Evolutionary conservation across 1,140 invertebrate species (phyloP).

Genomic region (Battus philenor): DNA sequence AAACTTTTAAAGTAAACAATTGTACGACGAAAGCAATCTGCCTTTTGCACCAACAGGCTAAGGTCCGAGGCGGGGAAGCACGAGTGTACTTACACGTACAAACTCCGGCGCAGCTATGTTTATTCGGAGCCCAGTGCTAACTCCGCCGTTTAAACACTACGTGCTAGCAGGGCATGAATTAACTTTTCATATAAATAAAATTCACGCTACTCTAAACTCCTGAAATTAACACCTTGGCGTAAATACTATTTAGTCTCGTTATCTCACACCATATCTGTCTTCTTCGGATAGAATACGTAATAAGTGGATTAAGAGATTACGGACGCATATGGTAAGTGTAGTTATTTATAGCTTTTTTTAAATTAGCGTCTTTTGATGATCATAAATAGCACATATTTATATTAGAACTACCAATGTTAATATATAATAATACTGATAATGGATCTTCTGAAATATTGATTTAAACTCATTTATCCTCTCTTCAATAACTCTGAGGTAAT

Average conservation of each 20-base stretch:
- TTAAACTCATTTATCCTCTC: too few species aligned
- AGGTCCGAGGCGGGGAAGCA: not conserved
- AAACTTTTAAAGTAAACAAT: too few species aligned
- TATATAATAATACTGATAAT: too few species aligned
- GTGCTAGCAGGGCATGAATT: conserved; percentile 70
- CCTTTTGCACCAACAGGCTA: not conserved
- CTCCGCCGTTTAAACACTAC: conserved; percentile 72
- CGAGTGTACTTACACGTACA: conserved; percentile 33
- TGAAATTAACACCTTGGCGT: conserved; percentile 74
- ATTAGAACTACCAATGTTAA: too few species aligned
- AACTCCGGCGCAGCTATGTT: conserved; percentile 47
- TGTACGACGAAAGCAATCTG: too few species aligned
- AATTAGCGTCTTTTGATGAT: too few species aligned
- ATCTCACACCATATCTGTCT: conserved; percentile 51
- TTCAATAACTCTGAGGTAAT: too few species aligned
- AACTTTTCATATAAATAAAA: conserved; percentile 77
- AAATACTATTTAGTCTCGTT: conserved; percentile 67
- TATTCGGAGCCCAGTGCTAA: conserved; percentile 70
- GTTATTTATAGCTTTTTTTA: not conserved
- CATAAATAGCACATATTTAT: too few species aligned
- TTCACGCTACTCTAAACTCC: conserved; percentile 74
- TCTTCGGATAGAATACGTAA: conserved; percentile 34
- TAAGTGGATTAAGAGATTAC: conserved; percentile 11
- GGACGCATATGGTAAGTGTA: not conserved
- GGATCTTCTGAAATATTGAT: too few species aligned